Conservation (phyloP, 2,888 invertebrate species). For the Ommatoiulus sabulosus region DNA sequence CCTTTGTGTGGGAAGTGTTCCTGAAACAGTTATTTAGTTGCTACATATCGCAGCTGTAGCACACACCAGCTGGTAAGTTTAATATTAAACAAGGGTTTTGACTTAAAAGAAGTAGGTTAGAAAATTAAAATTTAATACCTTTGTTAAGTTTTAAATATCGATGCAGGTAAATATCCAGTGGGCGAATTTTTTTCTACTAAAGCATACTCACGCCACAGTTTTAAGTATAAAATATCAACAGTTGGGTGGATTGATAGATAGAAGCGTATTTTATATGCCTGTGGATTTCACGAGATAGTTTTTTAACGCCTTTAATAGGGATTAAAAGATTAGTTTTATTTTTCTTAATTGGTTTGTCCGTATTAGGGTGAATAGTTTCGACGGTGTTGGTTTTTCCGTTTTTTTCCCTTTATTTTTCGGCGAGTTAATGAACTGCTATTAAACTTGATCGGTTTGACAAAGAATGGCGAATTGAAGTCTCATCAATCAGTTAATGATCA, state of each 20-base stretch:
- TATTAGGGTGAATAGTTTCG: neutral
- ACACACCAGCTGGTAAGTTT: neutral
- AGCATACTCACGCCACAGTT: neutral
- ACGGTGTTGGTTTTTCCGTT: neutral
- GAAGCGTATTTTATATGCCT: conserved; percentile 10
- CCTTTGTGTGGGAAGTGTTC: neutral
- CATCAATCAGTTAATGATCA: conserved; percentile 36
- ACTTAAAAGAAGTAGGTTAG: neutral
- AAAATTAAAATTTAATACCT: neutral
- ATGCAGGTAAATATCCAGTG: neutral
- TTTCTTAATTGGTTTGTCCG: conserved; percentile 45
- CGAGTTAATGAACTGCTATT: conserved; percentile 45
- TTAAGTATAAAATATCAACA: neutral
- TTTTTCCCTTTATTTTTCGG: neutral
- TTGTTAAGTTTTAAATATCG: neutral
- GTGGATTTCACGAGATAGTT: neutral
- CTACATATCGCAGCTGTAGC: neutral
- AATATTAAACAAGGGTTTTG: neutral
- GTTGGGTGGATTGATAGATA: neutral
- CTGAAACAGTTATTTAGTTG: neutral
- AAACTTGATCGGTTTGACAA: conserved; percentile 38
- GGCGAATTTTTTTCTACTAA: neutral
- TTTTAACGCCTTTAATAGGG: conserved; percentile 20
- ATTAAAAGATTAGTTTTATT: conserved; percentile 47
- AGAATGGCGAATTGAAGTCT: conserved; percentile 1